These are phyloP conservation scores for Diplodus puntazzo DNA, from an alignment of 2,797 vertebrate genomes.

Conservation along the genomic window DNA sequence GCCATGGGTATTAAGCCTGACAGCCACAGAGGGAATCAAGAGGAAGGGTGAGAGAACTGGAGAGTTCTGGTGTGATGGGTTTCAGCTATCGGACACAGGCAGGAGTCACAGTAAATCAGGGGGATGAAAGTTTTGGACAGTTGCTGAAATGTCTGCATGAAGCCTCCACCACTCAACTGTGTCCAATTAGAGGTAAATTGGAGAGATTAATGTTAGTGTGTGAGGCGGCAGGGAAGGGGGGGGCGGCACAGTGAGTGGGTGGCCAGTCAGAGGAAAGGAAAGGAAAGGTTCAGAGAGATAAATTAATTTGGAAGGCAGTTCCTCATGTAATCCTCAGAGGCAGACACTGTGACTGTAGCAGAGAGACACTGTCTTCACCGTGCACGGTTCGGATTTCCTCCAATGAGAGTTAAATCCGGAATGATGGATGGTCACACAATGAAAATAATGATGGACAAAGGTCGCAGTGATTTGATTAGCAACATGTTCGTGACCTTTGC, in stretches of 20 bases:
- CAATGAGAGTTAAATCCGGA: not conserved
- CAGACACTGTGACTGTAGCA: constrained; percentile 56
- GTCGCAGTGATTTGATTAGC: not conserved
- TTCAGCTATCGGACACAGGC: constrained; percentile 65
- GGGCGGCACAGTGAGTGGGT: constrained; percentile 59
- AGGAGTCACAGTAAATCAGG: constrained; percentile 61
- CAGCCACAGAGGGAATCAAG: constrained; percentile 27
- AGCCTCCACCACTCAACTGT: constrained; percentile 63
- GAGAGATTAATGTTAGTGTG: constrained; percentile 72
- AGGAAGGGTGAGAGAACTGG: constrained; percentile 11
- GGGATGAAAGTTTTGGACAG: constrained; percentile 56
- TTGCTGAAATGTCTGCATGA: constrained; percentile 43
- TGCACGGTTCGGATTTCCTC: constrained; percentile 27
- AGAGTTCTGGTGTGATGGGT: constrained; percentile 58
- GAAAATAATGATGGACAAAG: not conserved
- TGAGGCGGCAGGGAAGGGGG: constrained; percentile 26
- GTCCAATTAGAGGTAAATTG: constrained; percentile 82
- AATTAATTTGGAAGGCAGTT: constrained; percentile 73
- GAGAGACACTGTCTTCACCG: constrained; percentile 29
- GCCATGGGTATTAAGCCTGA: constrained; percentile 20
- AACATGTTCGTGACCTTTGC: not conserved
- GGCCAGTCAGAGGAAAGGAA: constrained; percentile 53
- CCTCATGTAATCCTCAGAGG: constrained; percentile 63
- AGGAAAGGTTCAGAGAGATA: constrained; percentile 65
- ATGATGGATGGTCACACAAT: not conserved